Conservation (phyloP, 2,113 vertebrate species). For the Stigmatopora argus region DNA sequence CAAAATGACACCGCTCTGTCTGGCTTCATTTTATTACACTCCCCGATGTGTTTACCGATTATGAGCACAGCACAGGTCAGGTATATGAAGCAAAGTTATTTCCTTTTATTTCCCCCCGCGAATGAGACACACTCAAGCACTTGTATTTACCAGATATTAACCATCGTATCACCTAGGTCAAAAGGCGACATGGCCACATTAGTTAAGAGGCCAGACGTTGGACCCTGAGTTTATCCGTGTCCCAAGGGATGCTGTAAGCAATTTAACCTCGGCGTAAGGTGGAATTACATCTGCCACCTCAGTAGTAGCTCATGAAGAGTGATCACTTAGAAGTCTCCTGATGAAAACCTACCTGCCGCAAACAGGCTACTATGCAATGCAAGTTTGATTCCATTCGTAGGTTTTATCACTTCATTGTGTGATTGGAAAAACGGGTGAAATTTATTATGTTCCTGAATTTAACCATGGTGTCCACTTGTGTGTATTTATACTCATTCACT, state of each 20-base stretch:
- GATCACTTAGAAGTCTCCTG: conserved; percentile 10
- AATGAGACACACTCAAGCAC: not conserved
- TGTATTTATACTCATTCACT: too few relatives aligned
- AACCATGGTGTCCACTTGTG: too few relatives aligned
- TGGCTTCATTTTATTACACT: conserved; percentile 14
- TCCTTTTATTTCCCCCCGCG: conserved; percentile 7
- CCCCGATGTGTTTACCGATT: conserved; percentile 2
- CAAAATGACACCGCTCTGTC: conserved; percentile 5
- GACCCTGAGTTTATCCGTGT: conserved; percentile 22
- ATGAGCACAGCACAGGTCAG: conserved; percentile 4
- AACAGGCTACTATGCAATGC: not conserved
- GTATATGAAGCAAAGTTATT: not conserved
- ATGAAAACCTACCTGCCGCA: conserved; percentile 5
- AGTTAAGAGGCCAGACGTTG: conserved; percentile 25
- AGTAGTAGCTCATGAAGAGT: conserved; percentile 30
- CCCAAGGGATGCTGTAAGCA: conserved; percentile 31
- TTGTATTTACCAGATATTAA: conserved; percentile 4
- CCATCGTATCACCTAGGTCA: conserved; percentile 11
- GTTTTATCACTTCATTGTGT: too few relatives aligned
- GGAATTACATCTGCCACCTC: conserved; percentile 43
- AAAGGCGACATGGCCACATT: conserved; percentile 18
- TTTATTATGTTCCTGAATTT: too few relatives aligned
- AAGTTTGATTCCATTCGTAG: not conserved
- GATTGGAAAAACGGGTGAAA: too few relatives aligned
- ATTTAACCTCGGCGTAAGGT: conserved; percentile 40